These are phyloP conservation scores for Phyto melanocephala DNA, from an alignment of 2,888 invertebrate genomes.

Conservation along the genomic window DNA sequence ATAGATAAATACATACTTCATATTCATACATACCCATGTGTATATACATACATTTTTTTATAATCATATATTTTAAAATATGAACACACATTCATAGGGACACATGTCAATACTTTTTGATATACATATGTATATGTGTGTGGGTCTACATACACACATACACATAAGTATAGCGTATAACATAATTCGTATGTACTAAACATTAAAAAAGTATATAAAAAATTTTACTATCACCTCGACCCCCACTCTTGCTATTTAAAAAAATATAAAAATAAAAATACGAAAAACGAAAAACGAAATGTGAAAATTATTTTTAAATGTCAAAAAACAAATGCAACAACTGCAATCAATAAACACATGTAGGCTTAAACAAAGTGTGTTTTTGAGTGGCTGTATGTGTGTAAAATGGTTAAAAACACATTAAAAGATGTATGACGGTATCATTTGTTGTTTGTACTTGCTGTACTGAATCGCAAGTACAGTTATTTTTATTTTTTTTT, in stretches of 20 bases:
- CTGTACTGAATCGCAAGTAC: slow-evolving; percentile 22
- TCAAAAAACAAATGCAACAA: slow-evolving; percentile 14
- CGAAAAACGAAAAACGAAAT: slow-evolving; percentile 25
- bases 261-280: not conserved
- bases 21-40: not conserved
- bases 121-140: slow-evolving; percentile 27
- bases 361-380: not conserved
- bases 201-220: slow-evolving; percentile 12
- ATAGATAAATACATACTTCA: slow-evolving; percentile 1
- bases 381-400: not conserved
- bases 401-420: slow-evolving; percentile 41
- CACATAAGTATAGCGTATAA: not conserved
- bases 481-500: not conserved
- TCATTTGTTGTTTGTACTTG: not conserved
- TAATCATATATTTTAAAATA: no score
- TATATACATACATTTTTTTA: not conserved
- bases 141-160: slow-evolving; percentile 13
- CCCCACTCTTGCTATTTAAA: not conserved
- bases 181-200: no score
- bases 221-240: not conserved
- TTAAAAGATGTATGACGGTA: slow-evolving; percentile 31
- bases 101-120: not conserved
- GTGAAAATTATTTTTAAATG: slow-evolving; percentile 14
- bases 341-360: not conserved
- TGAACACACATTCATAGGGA: not conserved